phyloP scores from a whole-genome alignment of 2,113 vertebrate genomes.

The Pachyramphus minor region DNA sequence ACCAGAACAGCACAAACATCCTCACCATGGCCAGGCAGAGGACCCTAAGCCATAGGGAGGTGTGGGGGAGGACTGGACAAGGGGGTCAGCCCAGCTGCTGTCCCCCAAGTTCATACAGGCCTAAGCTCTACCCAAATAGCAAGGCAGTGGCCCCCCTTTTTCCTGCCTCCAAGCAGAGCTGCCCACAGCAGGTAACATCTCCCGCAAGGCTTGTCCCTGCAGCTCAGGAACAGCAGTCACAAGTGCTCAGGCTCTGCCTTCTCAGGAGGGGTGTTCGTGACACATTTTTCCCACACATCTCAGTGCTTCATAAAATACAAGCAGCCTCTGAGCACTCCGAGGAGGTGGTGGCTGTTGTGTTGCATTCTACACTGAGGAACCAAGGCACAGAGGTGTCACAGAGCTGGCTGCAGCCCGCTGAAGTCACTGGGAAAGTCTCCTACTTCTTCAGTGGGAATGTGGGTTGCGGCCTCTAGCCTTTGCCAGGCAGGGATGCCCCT shows the following conservation, averaged over 20 bases:
- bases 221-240: not conserved
- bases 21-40: not conserved
- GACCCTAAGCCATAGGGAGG: rapidly evolving
- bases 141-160: not conserved
- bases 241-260: not conserved
- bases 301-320: not conserved
- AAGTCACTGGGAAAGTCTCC: not conserved
- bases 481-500: not conserved
- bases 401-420: not conserved
- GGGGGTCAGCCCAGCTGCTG: not conserved
- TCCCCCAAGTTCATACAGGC: not conserved
- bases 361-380: not conserved
- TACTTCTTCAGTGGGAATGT: not conserved
- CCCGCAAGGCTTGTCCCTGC: not conserved
- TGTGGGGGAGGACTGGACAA: not conserved
- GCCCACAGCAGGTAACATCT: not conserved
- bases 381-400: not conserved
- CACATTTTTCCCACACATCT: not conserved
- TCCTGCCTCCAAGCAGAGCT: not conserved
- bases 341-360: not conserved
- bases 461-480: not conserved
- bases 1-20: not conserved
- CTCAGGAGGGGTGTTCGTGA: not conserved
- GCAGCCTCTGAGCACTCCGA: not conserved
- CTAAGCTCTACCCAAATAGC: not conserved